Percentiles rank a stretch among this genome's conserved stretches.
These are phyloP conservation scores for Diarsia brunnea DNA, from an alignment of 2,888 invertebrate species.

Conservation along the genomic window DNA sequence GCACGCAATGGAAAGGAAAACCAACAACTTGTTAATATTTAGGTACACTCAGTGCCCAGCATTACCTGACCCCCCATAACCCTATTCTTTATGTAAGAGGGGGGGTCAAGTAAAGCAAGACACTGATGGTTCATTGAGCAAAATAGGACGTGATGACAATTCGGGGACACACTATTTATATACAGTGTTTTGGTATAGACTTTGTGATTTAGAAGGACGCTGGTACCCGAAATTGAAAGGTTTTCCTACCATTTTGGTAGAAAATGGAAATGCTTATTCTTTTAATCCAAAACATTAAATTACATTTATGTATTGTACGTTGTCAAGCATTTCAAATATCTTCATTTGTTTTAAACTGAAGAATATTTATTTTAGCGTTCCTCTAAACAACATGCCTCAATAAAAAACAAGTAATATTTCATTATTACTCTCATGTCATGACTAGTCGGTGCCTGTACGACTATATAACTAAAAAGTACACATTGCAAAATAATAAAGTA, in stretches of 20 bases:
- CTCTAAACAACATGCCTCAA: neutral
- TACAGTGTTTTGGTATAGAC: constrained; percentile 3
- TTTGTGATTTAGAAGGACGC: constrained; percentile 14
- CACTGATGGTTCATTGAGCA: neutral
- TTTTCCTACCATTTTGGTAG: constrained; percentile 36
- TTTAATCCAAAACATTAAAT: neutral
- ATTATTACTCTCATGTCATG: constrained; percentile 44
- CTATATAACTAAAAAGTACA: constrained; percentile 28
- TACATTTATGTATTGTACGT: neutral
- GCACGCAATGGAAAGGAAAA: constrained; percentile 80
- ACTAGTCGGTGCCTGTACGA: constrained; percentile 22
- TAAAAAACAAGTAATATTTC: constrained; percentile 27
- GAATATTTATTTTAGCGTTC: neutral
- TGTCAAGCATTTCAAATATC: neutral
- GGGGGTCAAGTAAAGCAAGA: neutral
- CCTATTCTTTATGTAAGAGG: neutral
- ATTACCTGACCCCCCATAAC: neutral
- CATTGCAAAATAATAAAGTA: constrained; percentile 11
- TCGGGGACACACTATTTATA: constrained; percentile 49
- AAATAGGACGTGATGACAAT: neutral
- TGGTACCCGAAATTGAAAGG: neutral
- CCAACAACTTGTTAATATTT: constrained; percentile 66
- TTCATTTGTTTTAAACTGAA: neutral
- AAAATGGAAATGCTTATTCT: neutral
- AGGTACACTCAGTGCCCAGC: neutral